Evolutionary conservation across 2,888 invertebrate genomes (phyloP).

Genomic region (Yponomeuta plumbellus): DNA sequence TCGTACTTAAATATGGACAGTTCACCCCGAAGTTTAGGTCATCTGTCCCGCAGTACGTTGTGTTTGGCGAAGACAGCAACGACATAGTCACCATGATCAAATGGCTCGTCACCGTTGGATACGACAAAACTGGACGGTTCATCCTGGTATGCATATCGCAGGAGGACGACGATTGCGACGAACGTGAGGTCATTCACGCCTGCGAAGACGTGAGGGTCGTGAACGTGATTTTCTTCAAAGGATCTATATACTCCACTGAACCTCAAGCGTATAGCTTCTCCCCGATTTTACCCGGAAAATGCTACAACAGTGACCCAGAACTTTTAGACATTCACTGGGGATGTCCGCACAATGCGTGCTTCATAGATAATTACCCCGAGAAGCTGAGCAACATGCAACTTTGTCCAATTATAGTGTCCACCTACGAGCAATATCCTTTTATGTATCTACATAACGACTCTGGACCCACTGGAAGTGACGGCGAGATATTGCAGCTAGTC

Average conservation of each 20-base stretch:
- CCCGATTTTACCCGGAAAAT: constrained; percentile 34
- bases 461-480: constrained; percentile 41
- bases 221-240: constrained; percentile 41
- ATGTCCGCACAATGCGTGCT: constrained; percentile 35
- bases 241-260: constrained; percentile 24
- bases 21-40: constrained; percentile 27
- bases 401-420: constrained; percentile 43
- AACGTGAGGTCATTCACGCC: constrained; percentile 35
- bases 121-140: constrained; percentile 42
- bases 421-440: constrained; percentile 48
- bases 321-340: constrained; percentile 29
- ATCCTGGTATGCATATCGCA: constrained; percentile 39
- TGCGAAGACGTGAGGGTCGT: constrained; percentile 32
- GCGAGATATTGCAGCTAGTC: constrained; percentile 40
- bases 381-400: constrained; percentile 38
- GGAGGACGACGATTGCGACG: constrained; percentile 34
- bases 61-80: constrained; percentile 37
- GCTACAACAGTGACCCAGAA: constrained; percentile 36
- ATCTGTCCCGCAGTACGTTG: constrained; percentile 36
- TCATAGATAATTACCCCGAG: constrained; percentile 35
- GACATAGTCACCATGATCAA: constrained; percentile 34
- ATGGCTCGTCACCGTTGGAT: constrained; percentile 35
- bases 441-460: constrained; percentile 40
- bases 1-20: constrained; percentile 36
- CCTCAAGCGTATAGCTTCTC: constrained; percentile 34